A percentile compares a stretch with the other conserved stretches of the same genome.
phyloP scores from a whole-genome alignment of 2,888 invertebrate genomes.

The Sabellastarte sp. region DNA sequence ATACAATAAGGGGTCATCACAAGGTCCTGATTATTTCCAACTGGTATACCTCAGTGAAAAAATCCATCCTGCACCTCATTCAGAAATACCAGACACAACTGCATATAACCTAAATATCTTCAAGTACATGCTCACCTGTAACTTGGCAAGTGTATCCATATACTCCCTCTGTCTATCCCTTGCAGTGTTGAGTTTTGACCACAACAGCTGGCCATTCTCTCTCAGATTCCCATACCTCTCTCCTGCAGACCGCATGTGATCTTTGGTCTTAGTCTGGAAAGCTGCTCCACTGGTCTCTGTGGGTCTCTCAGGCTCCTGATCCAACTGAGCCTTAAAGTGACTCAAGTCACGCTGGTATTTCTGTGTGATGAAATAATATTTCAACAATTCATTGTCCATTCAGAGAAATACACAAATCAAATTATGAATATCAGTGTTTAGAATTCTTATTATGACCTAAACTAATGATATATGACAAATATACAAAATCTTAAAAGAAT shows the following conservation, averaged over 20 bases:
- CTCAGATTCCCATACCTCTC: conserved; percentile 71
- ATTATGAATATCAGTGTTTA: no score
- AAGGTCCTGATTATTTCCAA: neutral
- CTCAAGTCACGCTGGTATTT: conserved; percentile 18
- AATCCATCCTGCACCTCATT: no score
- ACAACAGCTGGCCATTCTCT: conserved; percentile 77
- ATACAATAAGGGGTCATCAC: neutral
- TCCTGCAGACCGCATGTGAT: conserved; percentile 64
- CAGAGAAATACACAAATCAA: no score
- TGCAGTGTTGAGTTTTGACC: conserved; percentile 87
- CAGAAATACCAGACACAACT: neutral
- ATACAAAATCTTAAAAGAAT: no score
- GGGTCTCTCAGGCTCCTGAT: conserved; percentile 6
- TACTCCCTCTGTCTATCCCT: conserved; percentile 90
- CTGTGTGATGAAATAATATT: no score
- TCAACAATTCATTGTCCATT: no score
- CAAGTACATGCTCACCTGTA: conserved; percentile 62
- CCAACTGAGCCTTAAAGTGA: conserved; percentile 10
- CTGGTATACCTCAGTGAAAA: neutral
- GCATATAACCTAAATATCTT: neutral
- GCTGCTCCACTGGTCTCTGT: conserved; percentile 66
- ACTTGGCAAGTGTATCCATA: conserved; percentile 90
- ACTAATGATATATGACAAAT: no score
- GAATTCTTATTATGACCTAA: no score
- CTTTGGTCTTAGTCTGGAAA: conserved; percentile 57